Evolutionary conservation across 2,888 invertebrate species (phyloP), one percentile per base, ranked within the genome.

Genomic region (Thecophora atra): DNA sequence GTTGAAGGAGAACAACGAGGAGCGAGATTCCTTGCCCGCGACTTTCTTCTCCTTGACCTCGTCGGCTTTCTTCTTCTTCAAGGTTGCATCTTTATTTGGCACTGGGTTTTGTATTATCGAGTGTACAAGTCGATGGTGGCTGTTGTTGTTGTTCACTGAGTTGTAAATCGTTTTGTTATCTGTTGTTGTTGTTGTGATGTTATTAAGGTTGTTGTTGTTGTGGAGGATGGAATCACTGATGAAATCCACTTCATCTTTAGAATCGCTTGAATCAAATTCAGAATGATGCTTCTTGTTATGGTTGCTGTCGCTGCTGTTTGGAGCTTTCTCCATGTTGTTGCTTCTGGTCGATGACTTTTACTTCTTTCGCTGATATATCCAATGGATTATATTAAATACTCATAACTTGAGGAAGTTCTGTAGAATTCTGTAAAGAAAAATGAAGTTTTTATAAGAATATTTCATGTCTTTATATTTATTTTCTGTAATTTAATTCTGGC

Each of bases 201-300:
- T 80, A 68, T 79, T 80, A 37, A 74, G 75, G 71, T 73, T 74
- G 7, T 80, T 76, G 56, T 81, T 82, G 74, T 81, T 80, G 71
- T 80, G 80, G 63, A 80, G 78, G 72, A 79, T 72, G 42, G 76
- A 72, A 52, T 74, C 75, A 68, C 64, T 75, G 37, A 84, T 80
- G 75, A 85, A 86, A 78, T 85, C 86, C 51, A 85, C 84, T 79
- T 85, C 86, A 80, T 86, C 86, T 78, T 80, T 80, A 76, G 79
- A 80, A 67, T 37, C 5, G 11, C 3, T 37, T 6, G 37, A 37
- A 2, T 2, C 37, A 37, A 6, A 37, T 8, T 77, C 68, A 60
- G 13, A 47, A 30, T 37, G 15, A 30, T 28, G 17, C n/a, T 28
- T 64, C 17, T 58, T 26, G 44, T 30, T 30, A 47, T 51, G 51